Conservation (phyloP, 2,797 vertebrate genomes). For the Sebastes taczanowskii region DNA sequence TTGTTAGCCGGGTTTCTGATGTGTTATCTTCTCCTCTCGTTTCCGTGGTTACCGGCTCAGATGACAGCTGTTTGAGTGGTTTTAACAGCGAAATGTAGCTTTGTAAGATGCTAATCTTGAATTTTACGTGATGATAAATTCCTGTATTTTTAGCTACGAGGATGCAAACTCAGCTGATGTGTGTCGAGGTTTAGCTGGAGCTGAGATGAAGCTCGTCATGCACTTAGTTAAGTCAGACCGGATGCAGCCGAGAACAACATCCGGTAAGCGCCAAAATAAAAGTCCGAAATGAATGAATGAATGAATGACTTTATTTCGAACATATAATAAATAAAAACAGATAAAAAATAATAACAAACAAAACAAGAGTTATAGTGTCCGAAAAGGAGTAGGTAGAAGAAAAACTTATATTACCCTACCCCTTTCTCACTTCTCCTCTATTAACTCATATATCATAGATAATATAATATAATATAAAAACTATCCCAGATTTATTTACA, state of each 20-base stretch:
- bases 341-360: too few relatives aligned
- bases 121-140: slow-evolving; percentile 27
- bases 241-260: neutral
- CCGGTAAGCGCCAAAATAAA: slow-evolving; percentile 55
- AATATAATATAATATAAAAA: too few relatives aligned
- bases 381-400: too few relatives aligned
- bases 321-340: too few relatives aligned
- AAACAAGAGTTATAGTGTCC: too few relatives aligned
- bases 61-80: slow-evolving; percentile 33
- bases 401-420: too few relatives aligned
- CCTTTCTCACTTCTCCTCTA: too few relatives aligned
- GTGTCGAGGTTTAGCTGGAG: slow-evolving; percentile 49
- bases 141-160: slow-evolving; percentile 35
- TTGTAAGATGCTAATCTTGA: slow-evolving; percentile 5
- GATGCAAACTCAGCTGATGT: slow-evolving; percentile 74
- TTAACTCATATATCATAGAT: too few relatives aligned
- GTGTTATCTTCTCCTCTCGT: slow-evolving; percentile 44
- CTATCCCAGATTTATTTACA: too few relatives aligned
- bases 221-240: neutral
- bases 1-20: slow-evolving; percentile 81
- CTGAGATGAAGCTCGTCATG: slow-evolving; percentile 44
- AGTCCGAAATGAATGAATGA: neutral
- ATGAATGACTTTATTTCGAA: too few relatives aligned
- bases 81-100: neutral
- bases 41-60: slow-evolving; percentile 13